These are phyloP conservation scores for Drosophila arizonae DNA, from an alignment of 1,140 invertebrate species.

Conservation along the genomic window DNA sequence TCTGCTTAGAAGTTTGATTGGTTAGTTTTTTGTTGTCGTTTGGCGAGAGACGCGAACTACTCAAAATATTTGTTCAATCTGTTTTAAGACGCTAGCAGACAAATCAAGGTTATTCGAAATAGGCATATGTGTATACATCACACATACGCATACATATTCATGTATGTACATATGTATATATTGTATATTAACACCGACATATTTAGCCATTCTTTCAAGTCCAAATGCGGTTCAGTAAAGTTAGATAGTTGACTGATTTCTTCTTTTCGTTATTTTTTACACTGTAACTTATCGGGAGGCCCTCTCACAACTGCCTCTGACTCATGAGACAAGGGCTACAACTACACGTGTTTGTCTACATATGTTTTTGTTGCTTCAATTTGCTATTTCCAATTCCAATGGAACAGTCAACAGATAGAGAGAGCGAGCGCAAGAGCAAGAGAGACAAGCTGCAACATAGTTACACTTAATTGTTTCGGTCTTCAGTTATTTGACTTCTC, in stretches of 20 bases:
- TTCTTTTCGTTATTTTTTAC: conserved; percentile 7
- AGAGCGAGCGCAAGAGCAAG: neutral
- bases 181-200: neutral
- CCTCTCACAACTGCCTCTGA: conserved; percentile 2
- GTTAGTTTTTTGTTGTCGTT: conserved; percentile 55
- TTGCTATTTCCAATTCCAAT: neutral
- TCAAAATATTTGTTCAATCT: conserved; percentile 1
- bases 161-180: too few relatives aligned
- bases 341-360: conserved; percentile 31
- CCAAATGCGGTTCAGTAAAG: conserved; percentile 24
- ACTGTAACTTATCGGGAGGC: neutral
- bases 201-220: conserved; percentile 43
- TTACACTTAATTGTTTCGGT: conserved; percentile 4
- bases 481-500: conserved; percentile 1
- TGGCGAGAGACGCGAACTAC: conserved; percentile 35
- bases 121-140: neutral
- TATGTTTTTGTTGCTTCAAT: conserved; percentile 10
- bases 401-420: neutral
- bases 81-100: conserved; percentile 30
- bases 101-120: conserved; percentile 44
- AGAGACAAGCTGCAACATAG: conserved; percentile 10
- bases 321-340: conserved; percentile 25
- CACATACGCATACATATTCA: neutral
- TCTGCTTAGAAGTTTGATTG: conserved; percentile 60
- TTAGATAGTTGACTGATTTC: conserved; percentile 15